Base-by-base conservation (phyloP, 1,140 invertebrate genomes). In the Formica selysi region DNA sequence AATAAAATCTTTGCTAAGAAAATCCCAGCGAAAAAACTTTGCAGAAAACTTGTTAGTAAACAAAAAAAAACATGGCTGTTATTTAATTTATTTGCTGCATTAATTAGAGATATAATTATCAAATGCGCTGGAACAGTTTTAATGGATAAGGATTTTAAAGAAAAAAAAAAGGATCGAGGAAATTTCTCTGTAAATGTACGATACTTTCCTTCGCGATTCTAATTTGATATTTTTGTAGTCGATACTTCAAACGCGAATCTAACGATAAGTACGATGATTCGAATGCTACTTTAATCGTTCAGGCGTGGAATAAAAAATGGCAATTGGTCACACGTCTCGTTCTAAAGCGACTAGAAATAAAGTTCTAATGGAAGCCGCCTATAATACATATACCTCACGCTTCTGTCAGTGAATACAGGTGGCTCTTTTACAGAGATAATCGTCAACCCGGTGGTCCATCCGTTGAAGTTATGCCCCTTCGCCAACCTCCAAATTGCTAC, bases 401-500 rank as follows among this genome's bases (percentile, higher is more conserved):
- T 36, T 83, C 79, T 83, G 79, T 74, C 79, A 83, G 54, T 62
- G 79, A 68, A 83, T 73, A 83, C 79, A 83, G 79, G 79, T 83
- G 79, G 79, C 79, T 83, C 79, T 41, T 83, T 83, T 83, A 83
- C 29, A 44, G 68, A 74, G 68, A 62, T 83, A 83, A 83, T 83
- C 79, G 79, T 80, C 76, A 74, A 87, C 44, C 67, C 38, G 89
- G 83, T 87, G 86, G 76, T 88, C 84, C 73, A 38, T 59, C n/a
- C 48, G 44, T 57, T 0, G 57, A 44, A 54, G 68, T 36, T 67
- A 54, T 85, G 57, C 62, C 62, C 67, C 78, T 61, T 88, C 70
- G 78, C 76, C 73, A 85, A 87, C 68, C n/a, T 89, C 57, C 74
- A 91, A 91, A 91, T 91, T 91, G 90, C 90, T 86, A 88, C 78